Base-by-base conservation (phyloP, 2,797 vertebrate genomes). In the Enteromius paludinosus region DNA sequence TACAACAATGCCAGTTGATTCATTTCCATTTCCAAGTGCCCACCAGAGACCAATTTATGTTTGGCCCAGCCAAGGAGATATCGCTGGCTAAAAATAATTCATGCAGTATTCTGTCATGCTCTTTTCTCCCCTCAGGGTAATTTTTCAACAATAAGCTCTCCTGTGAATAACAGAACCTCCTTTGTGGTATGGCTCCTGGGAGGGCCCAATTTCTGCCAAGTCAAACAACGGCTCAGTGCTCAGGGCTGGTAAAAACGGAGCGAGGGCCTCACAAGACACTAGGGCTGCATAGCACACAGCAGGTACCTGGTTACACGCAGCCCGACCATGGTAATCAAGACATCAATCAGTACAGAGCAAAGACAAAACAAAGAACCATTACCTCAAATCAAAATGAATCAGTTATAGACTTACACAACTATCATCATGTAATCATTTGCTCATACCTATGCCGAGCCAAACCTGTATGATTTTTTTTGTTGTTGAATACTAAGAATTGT, bases 61-160 rank as follows among this genome's bases (percentile, higher is more conserved):
- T 93, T 92, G 92, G 95, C 92, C 94, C 91, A 90, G 92, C 91
- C 89, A 90, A 92, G 94, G 95, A 97, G 96, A 96, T 97, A 96
- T 96, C 95, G 97, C 93, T 94, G 87, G 93, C 93, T 94, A 92
- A 88, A 95, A 95, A 96, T 96, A 95, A 96, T 95, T 94, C 95
- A 95, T 95, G 94, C 95, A 95, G 93, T 91, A 95, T 97, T 96
- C 94, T 95, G 95, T 95, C 95, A 95, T 96, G 95, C 95, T 95
- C 93, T 89, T 85, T 87, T 84, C 77, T 79, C 80, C 78, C 56
- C 95, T 90, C 88, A 93, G 95, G 96, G 95, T 96, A 96, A 96
- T 97, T 97, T 96, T 91, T 96, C 94, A 93, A 98, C 96, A 97
- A 97, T 97, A 93, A 95, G 94, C 93, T 94, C 96, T 97, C 94